Evolutionary conservation across 2,797 vertebrate genomes (phyloP).

Genomic region (Lepilemur ruficaudatus): DNA sequence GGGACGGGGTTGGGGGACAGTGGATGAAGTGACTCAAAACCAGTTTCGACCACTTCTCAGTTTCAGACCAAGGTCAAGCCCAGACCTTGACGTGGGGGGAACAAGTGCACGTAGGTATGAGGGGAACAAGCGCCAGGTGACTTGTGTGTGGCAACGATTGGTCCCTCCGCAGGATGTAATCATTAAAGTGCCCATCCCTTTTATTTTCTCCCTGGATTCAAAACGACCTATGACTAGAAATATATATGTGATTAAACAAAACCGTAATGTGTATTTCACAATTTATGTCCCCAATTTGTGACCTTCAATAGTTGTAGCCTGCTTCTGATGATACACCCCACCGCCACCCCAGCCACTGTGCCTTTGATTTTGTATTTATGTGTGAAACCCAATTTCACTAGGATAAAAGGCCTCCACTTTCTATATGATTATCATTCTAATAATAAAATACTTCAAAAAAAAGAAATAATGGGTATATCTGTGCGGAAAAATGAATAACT

Average conservation of each 20-base stretch:
- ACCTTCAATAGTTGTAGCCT: neutral
- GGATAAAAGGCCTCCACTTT: neutral
- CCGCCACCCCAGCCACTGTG: accelerated
- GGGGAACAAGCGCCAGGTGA: accelerated
- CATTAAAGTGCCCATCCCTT: neutral
- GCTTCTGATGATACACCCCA: neutral
- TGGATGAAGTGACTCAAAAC: neutral
- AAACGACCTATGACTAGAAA: neutral
- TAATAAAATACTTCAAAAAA: neutral
- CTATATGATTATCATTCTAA: neutral
- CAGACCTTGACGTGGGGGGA: neutral
- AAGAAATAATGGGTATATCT: neutral
- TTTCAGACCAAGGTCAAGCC: neutral
- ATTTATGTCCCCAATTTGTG: neutral
- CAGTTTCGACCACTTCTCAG: neutral
- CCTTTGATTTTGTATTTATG: neutral
- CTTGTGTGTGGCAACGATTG: neutral
- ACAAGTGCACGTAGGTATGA: neutral
- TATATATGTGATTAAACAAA: neutral
- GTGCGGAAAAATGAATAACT: neutral
- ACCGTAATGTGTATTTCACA: neutral
- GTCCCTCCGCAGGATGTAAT: neutral
- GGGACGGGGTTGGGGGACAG: neutral
- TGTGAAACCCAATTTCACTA: neutral
- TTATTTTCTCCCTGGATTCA: neutral